These are phyloP conservation scores for Botia kubotai DNA, from an alignment of 2,797 vertebrate genomes.

Conservation along the genomic window DNA sequence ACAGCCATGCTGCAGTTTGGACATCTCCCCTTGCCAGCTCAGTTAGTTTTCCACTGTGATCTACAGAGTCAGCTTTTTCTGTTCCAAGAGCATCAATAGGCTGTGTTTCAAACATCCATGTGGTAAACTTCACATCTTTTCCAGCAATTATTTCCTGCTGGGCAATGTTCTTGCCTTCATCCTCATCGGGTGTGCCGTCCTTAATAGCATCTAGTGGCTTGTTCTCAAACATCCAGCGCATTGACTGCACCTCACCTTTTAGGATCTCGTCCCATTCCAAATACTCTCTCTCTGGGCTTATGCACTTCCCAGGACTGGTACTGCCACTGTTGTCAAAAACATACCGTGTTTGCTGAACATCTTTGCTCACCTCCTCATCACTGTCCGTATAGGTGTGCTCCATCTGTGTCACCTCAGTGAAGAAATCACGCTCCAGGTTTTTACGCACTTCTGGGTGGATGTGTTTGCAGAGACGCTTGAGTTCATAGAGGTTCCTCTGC, in stretches of 20 bases:
- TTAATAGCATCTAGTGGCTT: conserved; percentile 86
- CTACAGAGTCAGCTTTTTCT: conserved; percentile 62
- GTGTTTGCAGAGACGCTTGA: conserved; percentile 86
- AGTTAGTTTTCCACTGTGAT: conserved; percentile 71
- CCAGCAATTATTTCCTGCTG: conserved; percentile 87
- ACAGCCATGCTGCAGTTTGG: conserved; percentile 81
- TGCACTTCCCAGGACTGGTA: conserved; percentile 73
- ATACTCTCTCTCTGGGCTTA: conserved; percentile 82
- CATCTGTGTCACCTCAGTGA: conserved; percentile 82
- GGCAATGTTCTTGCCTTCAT: conserved; percentile 73
- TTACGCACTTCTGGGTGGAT: conserved; percentile 88
- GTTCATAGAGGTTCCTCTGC: conserved; percentile 85
- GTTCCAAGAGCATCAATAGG: conserved; percentile 78
- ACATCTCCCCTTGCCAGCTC: conserved; percentile 84
- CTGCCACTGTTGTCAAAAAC: conserved; percentile 84
- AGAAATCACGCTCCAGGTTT: conserved; percentile 82
- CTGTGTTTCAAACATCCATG: conserved; percentile 91
- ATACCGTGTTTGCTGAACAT: conserved; percentile 80
- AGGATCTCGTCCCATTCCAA: conserved; percentile 88
- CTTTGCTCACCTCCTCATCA: conserved; percentile 72
- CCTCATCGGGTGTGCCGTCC: conserved; percentile 78
- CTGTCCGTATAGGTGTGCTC: conserved; percentile 70
- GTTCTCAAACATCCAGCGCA: conserved; percentile 89
- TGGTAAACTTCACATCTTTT: conserved; percentile 85
- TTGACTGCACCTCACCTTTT: conserved; percentile 87